These are phyloP conservation scores for Drosophila subsilvestris DNA, from an alignment of 2,888 invertebrate genomes.

Conservation along the genomic window DNA sequence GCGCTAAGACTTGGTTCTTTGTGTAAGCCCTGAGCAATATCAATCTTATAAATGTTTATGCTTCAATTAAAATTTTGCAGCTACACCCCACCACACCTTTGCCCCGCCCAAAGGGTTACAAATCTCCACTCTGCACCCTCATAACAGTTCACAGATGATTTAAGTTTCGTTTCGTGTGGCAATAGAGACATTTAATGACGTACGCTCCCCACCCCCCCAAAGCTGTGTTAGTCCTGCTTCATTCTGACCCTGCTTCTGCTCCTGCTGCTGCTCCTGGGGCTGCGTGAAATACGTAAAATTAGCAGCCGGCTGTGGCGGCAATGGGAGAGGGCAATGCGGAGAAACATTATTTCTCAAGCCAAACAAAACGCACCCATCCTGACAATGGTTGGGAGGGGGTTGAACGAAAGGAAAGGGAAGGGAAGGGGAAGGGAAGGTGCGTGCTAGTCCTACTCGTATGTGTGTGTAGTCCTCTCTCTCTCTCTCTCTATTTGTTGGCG, in stretches of 20 bases:
- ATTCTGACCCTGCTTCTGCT: too few species aligned
- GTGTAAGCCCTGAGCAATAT: neutral
- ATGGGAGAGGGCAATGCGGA: too few species aligned
- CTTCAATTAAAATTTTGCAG: neutral
- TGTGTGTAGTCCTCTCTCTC: constrained; percentile 14
- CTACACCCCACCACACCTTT: too few species aligned
- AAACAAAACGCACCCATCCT: constrained; percentile 74
- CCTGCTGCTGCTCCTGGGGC: neutral
- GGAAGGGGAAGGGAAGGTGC: constrained; percentile 42
- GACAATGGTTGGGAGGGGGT: constrained; percentile 14
- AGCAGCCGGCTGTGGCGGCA: constrained; percentile 71
- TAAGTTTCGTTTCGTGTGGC: neutral
- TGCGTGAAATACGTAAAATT: constrained; percentile 68
- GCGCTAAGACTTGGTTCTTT: too few species aligned
- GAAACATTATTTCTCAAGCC: constrained; percentile 72
- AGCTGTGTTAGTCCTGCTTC: neutral
- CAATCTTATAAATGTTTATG: neutral
- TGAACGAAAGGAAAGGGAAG: constrained; percentile 20
- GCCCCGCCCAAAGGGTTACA: too few species aligned
- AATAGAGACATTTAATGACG: constrained; percentile 67
- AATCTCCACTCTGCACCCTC: too few species aligned
- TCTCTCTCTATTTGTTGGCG: constrained; percentile 65
- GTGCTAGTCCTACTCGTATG: constrained; percentile 40
- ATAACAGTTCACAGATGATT: neutral
- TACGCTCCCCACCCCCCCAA: neutral